A percentile compares a stretch with the other conserved stretches of the same genome.
These are phyloP conservation scores for Clusia tigrina DNA, from an alignment of 2,888 invertebrate species.

Conservation along the genomic window DNA sequence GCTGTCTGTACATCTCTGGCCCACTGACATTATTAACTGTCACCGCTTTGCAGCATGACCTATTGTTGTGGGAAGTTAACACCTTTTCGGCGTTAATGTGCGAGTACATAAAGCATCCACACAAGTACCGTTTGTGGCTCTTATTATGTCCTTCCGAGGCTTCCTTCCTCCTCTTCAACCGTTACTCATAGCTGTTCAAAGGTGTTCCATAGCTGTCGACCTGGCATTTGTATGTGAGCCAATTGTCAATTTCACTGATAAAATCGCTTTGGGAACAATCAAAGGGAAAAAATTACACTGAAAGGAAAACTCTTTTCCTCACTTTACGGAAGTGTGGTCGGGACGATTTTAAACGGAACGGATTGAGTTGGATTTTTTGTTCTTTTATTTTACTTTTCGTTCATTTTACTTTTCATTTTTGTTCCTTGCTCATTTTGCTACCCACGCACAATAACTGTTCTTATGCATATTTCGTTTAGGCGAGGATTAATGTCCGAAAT, in stretches of 20 bases:
- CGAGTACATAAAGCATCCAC: conserved; percentile 33
- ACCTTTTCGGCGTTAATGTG: conserved; percentile 33
- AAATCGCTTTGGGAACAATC: too few species aligned
- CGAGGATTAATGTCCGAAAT: conserved; percentile 16
- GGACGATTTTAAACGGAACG: conserved; percentile 19
- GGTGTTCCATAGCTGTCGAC: conserved; percentile 45
- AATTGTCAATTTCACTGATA: conserved; percentile 42
- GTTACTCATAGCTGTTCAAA: conserved; percentile 2
- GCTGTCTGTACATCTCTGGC: not conserved
- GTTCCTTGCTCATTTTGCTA: conserved; percentile 19
- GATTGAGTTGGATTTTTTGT: conserved; percentile 11
- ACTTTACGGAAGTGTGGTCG: conserved; percentile 36
- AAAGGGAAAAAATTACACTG: too few species aligned
- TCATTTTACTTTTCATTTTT: too few species aligned
- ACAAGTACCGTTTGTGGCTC: conserved; percentile 39
- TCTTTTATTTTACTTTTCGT: conserved; percentile 13
- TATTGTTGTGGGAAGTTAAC: conserved; percentile 26
- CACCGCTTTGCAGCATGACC: not conserved
- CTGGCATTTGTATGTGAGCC: conserved; percentile 45
- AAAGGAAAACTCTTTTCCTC: conserved; percentile 21
- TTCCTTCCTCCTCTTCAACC: not conserved
- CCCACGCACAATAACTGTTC: conserved; percentile 44
- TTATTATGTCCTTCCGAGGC: conserved; percentile 33
- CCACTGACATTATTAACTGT: not conserved
- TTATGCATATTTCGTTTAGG: conserved; percentile 16